Base-by-base conservation (phyloP, 2,113 vertebrate species). In the Paracanthobrama guichenoti region DNA sequence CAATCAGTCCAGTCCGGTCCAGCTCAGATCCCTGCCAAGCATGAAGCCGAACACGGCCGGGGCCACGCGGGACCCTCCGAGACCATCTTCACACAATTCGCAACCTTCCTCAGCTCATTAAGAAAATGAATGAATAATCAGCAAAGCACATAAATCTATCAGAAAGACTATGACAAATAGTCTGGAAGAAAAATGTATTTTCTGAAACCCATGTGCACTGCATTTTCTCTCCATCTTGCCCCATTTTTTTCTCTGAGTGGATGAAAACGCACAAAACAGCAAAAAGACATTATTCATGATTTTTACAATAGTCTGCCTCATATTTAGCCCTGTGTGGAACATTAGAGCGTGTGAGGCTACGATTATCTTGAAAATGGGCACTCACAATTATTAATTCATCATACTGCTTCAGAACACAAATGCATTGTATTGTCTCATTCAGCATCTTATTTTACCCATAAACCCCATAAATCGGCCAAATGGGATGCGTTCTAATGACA, bases 381-480 rank as follows among this genome's bases (percentile, higher is more conserved):
- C 96, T 96, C 95, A 95, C 84, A 95, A 96, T 97, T 93, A 96
- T 92, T 96, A 95, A 97, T 97, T 97, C 94, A 97, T 96, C 92
- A 94, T 94, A 91, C 92, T 91, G 92, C 94, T 90, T 90, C 93
- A 93, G 92, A 96, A 95, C 95, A 96, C 93, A 95, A 97, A 96
- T 96, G 96, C 95, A 95, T 95, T 95, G 96, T 96, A 96, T 97
- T 96, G 94, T 96, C 94, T 95, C 94, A 92, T 95, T 96, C 94
- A 90, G 93, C 95, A 94, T 96, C 93, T 95, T 95, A 95, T 96
- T 97, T 96, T 95, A 96, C 94, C 94, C 94, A 42, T 82, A 69
- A 82, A 82, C 42, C 94, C 94, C 94, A 42, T 82, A 69, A 82
- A 82, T 57, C 80, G 18, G 92, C 92, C 92, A 96, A 95, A 95